phyloP scores from a whole-genome alignment of 2,888 invertebrate genomes.

The Calliphora vomitoria region DNA sequence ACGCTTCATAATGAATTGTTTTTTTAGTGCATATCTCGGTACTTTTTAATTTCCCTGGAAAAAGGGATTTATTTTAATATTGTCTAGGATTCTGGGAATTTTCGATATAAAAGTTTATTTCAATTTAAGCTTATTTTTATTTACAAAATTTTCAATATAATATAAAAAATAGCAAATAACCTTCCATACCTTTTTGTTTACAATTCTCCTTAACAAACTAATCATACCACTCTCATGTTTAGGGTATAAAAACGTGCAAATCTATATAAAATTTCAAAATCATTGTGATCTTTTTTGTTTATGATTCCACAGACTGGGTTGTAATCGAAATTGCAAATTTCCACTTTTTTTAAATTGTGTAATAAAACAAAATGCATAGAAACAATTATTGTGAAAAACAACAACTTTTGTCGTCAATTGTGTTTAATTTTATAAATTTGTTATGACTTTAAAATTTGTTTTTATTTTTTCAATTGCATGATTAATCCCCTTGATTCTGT shows the following conservation, averaged over 20 bases:
- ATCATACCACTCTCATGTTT: not conserved
- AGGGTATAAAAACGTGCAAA: constrained; percentile 24
- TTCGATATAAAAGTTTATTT: too few species aligned
- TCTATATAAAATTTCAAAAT: not conserved
- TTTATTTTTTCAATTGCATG: constrained; percentile 12
- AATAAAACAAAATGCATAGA: constrained; percentile 37
- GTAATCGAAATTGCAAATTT: constrained; percentile 26
- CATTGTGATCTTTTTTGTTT: constrained; percentile 17
- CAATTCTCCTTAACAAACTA: not conserved
- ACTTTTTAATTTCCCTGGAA: too few species aligned
- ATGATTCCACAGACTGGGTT: not conserved
- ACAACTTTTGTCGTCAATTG: constrained; percentile 10
- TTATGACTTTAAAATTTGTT: constrained; percentile 20
- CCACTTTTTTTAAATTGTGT: constrained; percentile 5
- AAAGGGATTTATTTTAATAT: too few species aligned
- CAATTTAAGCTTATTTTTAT: too few species aligned
- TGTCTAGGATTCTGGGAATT: too few species aligned
- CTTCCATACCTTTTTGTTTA: too few species aligned
- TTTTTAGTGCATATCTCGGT: not conserved
- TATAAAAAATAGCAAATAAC: too few species aligned
- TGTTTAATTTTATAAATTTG: not conserved
- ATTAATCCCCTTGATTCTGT: constrained; percentile 35
- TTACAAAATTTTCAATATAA: too few species aligned
- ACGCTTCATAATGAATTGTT: not conserved
- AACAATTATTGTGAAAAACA: constrained; percentile 35